These are phyloP conservation scores for Pygocentrus nattereri DNA, from an alignment of 2,797 vertebrate genomes.

Conservation along the genomic window DNA sequence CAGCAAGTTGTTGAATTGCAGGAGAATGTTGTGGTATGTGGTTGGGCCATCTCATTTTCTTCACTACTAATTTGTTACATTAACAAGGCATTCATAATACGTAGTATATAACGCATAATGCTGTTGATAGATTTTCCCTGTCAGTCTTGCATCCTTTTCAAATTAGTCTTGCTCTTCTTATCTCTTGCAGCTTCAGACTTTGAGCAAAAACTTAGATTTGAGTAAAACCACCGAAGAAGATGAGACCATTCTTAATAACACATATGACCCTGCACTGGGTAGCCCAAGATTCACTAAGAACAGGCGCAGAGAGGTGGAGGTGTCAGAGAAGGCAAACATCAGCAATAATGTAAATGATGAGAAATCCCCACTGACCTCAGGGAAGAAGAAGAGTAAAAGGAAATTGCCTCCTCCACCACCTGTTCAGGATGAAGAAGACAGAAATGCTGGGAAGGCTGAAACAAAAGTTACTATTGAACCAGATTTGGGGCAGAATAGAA, in stretches of 20 bases:
- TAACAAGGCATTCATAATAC: not conserved
- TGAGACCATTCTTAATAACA: constrained; percentile 81
- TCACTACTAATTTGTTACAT: not conserved
- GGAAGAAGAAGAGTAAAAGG: constrained; percentile 81
- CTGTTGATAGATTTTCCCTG: not conserved
- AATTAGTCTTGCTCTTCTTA: not conserved
- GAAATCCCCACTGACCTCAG: constrained; percentile 66
- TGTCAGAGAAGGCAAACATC: constrained; percentile 79
- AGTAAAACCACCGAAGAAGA: constrained; percentile 81
- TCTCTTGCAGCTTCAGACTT: constrained; percentile 81
- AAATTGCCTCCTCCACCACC: constrained; percentile 68
- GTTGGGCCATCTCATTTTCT: not conserved
- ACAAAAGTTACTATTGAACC: constrained; percentile 63
- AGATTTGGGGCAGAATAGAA: constrained; percentile 65
- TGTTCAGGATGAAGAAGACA: constrained; percentile 64
- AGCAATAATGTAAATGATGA: constrained; percentile 73
- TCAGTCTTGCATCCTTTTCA: not conserved
- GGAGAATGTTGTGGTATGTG: constrained; percentile 86
- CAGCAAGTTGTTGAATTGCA: constrained; percentile 76
- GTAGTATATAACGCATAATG: no score
- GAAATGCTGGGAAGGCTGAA: constrained; percentile 64
- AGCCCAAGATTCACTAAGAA: constrained; percentile 84
- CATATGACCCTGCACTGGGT: constrained; percentile 76
- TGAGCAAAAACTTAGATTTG: constrained; percentile 83
- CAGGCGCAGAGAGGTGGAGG: constrained; percentile 77